A percentile compares a stretch with the other conserved stretches of the same genome.
Conservation (phyloP, 2,113 vertebrate species). For the Mustelus asterias region DNA sequence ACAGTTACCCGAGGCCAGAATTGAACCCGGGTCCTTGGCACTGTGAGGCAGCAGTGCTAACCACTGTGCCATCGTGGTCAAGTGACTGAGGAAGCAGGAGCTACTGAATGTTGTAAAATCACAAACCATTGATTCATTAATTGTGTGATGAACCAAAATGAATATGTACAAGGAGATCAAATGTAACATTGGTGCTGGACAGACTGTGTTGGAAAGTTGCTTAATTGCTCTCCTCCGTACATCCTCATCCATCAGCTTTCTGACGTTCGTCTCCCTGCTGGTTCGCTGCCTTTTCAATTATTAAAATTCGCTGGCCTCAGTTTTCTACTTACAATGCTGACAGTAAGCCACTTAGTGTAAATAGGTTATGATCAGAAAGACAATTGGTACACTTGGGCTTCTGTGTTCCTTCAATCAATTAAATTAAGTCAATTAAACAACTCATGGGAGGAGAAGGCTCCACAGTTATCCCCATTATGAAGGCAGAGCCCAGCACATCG, state of each 20-base stretch:
- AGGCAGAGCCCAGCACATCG: too few relatives aligned
- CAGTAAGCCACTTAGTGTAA: not conserved
- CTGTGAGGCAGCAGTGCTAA: too few relatives aligned
- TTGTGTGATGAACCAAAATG: not conserved
- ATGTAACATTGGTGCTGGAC: too few relatives aligned
- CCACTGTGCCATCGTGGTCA: not conserved
- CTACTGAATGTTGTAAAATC: not conserved
- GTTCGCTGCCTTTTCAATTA: not conserved
- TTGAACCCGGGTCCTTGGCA: too few relatives aligned
- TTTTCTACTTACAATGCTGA: not conserved
- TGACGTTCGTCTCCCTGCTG: not conserved
- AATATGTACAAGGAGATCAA: not conserved
- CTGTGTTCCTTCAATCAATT: not conserved
- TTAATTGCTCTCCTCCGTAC: not conserved
- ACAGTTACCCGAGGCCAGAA: too few relatives aligned
- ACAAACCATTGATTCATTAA: not conserved
- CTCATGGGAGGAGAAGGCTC: too few relatives aligned
- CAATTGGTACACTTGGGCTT: not conserved
- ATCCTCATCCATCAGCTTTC: not conserved
- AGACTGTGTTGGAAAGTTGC: not conserved
- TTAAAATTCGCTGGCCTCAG: not conserved
- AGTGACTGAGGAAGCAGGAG: not conserved
- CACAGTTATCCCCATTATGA: too few relatives aligned
- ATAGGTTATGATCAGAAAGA: not conserved
- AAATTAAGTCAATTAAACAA: not conserved